phyloP scores from a whole-genome alignment of 2,888 invertebrate species.

The Phoronis australis region DNA sequence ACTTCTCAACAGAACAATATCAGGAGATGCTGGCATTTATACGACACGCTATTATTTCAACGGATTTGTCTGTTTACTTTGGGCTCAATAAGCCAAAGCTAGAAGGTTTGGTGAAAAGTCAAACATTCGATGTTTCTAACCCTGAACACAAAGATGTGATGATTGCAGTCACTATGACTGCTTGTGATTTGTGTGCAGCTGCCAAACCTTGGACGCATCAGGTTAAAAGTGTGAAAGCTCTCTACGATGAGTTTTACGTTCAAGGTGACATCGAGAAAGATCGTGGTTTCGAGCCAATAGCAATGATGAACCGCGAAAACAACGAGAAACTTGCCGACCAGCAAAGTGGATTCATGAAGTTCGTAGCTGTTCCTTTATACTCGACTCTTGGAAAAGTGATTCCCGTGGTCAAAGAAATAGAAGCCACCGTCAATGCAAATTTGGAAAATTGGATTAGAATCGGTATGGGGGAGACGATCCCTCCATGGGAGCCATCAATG shows the following conservation, averaged over 20 bases:
- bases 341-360: too few relatives aligned
- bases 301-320: too few relatives aligned
- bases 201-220: slow-evolving; percentile 30
- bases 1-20: slow-evolving; percentile 22
- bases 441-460: too few relatives aligned
- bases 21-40: slow-evolving; percentile 23
- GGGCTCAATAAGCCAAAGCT: slow-evolving; percentile 22
- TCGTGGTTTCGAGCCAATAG: too few relatives aligned
- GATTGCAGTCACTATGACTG: slow-evolving; percentile 31
- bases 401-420: too few relatives aligned
- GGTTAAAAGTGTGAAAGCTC: slow-evolving; percentile 13
- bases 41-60: slow-evolving; percentile 26
- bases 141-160: slow-evolving; percentile 5
- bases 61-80: slow-evolving; percentile 32
- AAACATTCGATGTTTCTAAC: slow-evolving; percentile 14
- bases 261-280: too few relatives aligned
- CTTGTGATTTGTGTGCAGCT: slow-evolving; percentile 30
- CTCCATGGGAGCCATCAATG: too few relatives aligned
- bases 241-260: slow-evolving; percentile 36
- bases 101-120: slow-evolving; percentile 13
- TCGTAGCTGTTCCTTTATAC: too few relatives aligned
- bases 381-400: too few relatives aligned
- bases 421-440: too few relatives aligned
- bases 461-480: too few relatives aligned
- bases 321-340: too few relatives aligned